Conservation (phyloP, 1,140 invertebrate genomes). For the Bombus affinis region DNA sequence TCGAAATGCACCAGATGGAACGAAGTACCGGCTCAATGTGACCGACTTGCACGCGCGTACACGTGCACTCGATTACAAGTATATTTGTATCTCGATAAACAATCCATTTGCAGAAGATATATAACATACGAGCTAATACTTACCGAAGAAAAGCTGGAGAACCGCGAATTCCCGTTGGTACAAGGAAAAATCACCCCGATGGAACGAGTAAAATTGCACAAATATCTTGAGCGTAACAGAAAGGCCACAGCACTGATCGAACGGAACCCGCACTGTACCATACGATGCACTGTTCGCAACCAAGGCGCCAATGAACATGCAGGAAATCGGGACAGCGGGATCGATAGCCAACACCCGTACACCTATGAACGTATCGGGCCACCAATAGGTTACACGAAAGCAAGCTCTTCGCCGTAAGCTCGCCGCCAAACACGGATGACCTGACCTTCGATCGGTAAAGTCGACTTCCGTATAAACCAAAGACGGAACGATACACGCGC, state of each 20-base stretch:
- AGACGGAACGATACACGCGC: conserved; percentile 25
- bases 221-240: conserved; percentile 38
- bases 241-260: conserved; percentile 55
- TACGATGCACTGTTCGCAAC: conserved; percentile 52
- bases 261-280: conserved; percentile 39
- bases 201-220: conserved; percentile 30
- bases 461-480: not conserved
- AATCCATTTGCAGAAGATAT: not conserved
- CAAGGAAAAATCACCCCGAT: not conserved
- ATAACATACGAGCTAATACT: not conserved
- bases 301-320: conserved; percentile 57
- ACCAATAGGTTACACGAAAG: conserved; percentile 45
- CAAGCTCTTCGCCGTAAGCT: not conserved
- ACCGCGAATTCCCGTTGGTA: not conserved
- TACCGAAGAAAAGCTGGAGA: not conserved
- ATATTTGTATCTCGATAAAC: not conserved
- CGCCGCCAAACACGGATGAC: not conserved
- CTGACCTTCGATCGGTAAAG: conserved; percentile 41
- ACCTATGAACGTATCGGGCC: conserved; percentile 29
- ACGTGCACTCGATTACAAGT: conserved; percentile 49
- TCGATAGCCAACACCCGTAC: conserved; percentile 62
- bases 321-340: conserved; percentile 59
- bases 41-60: conserved; percentile 47
- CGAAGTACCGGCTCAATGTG: conserved; percentile 55
- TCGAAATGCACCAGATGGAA: conserved; percentile 65